Conservation (phyloP, 2,113 vertebrate species). For the Struthidea cinerea region DNA sequence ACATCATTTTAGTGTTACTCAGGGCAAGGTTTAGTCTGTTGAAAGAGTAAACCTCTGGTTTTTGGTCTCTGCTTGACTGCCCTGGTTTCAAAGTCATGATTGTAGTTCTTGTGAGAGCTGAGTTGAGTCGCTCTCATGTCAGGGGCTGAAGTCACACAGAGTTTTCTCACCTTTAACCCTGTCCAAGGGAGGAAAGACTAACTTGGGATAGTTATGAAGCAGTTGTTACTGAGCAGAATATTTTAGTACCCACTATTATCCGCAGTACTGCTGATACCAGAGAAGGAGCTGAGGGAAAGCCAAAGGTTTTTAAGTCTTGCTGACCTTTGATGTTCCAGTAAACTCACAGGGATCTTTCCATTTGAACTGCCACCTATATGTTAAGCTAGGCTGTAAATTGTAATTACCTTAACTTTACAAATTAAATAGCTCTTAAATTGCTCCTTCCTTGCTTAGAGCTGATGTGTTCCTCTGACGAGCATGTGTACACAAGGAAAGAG, state of each 20-base stretch:
- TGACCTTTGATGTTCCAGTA: background rate
- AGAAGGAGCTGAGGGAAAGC: background rate
- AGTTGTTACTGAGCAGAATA: background rate
- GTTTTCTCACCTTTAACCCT: background rate
- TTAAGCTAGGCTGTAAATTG: background rate
- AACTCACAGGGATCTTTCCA: background rate
- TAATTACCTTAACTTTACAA: background rate
- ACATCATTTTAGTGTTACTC: slow-evolving; percentile 17
- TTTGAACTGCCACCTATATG: background rate
- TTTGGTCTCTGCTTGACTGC: background rate
- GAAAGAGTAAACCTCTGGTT: background rate
- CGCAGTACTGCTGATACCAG: background rate
- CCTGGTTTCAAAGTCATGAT: background rate
- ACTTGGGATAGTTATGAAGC: background rate
- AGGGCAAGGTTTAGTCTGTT: background rate
- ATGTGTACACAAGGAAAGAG: background rate
- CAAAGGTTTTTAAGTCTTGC: background rate
- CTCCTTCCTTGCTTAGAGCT: background rate
- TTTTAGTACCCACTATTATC: background rate
- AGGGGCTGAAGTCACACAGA: background rate
- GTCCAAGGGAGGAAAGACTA: background rate
- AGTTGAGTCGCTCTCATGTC: background rate
- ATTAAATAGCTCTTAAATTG: background rate
- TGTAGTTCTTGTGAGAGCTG: background rate
- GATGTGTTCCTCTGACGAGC: background rate